Conservation (phyloP, 2,113 vertebrate species). For the human region DNA sequence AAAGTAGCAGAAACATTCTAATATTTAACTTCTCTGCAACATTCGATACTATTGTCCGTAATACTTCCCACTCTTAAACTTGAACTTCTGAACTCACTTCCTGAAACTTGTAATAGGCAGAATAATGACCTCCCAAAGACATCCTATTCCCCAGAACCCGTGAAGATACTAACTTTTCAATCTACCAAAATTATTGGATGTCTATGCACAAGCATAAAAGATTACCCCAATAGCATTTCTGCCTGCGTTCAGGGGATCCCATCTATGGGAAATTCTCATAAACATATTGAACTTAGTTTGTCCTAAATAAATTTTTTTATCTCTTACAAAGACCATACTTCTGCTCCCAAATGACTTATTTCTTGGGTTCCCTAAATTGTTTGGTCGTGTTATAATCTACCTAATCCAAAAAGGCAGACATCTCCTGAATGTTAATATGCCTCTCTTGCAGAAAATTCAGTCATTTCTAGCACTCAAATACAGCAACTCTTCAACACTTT, state of each 20-base stretch:
- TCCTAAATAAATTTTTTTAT: not conserved
- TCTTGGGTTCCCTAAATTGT: not conserved
- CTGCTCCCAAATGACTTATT: not conserved
- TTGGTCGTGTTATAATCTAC: not conserved
- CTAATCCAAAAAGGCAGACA: not conserved
- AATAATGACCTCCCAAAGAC: not conserved
- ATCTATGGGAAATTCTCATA: not conserved
- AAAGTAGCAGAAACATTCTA: not conserved
- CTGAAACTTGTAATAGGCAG: not conserved
- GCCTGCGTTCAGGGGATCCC: not conserved
- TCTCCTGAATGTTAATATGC: not conserved
- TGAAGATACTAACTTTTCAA: not conserved
- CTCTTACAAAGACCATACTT: not conserved
- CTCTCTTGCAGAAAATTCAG: not conserved
- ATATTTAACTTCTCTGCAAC: not conserved
- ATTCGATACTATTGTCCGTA: accelerated
- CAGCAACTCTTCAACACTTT: not conserved
- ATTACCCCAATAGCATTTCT: not conserved
- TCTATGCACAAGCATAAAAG: not conserved
- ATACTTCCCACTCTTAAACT: not conserved
- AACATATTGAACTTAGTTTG: not conserved
- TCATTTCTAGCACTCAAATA: not conserved
- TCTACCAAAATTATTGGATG: not conserved
- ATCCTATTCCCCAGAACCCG: not conserved
- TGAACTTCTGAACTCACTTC: not conserved